Conservation (phyloP, 2,797 vertebrate genomes). For the Chelidonichthys spinosus region DNA sequence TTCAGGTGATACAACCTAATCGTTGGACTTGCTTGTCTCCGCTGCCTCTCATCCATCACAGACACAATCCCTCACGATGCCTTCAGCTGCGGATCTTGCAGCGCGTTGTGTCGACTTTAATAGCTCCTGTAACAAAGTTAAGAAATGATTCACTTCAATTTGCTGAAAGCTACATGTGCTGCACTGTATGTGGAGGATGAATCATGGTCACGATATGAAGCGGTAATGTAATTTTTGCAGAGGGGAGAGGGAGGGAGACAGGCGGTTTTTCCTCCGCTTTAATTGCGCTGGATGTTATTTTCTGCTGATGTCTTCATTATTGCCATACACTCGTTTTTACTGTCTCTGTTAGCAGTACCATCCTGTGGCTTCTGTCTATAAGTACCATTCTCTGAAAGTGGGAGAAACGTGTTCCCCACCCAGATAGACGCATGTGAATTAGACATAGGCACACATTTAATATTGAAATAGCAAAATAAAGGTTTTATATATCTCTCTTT, state of each 20-base stretch:
- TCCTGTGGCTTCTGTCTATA: constrained; percentile 19
- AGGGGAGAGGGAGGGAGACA: constrained; percentile 1
- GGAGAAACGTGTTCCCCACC: too few relatives aligned
- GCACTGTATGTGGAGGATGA: constrained; percentile 45
- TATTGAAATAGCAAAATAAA: too few relatives aligned
- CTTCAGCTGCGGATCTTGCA: constrained; percentile 41
- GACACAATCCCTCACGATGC: constrained; percentile 23
- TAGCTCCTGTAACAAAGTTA: constrained; percentile 70
- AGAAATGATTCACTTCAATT: constrained; percentile 59
- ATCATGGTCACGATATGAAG: constrained; percentile 43
- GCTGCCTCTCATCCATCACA: constrained; percentile 43
- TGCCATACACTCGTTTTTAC: constrained; percentile 27
- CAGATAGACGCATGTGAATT: too few relatives aligned
- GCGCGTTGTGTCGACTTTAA: constrained; percentile 56
- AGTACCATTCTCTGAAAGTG: background rate
- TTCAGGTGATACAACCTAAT: constrained; percentile 17
- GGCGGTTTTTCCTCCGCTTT: constrained; percentile 20
- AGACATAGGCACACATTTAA: too few relatives aligned
- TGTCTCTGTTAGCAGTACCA: constrained; percentile 30
- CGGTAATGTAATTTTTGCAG: constrained; percentile 41
- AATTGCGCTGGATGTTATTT: constrained; percentile 50
- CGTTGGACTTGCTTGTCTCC: constrained; percentile 22
- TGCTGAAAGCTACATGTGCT: constrained; percentile 53
- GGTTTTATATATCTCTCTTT: too few relatives aligned
- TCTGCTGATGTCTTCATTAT: constrained; percentile 54